Evolutionary conservation across 2,888 invertebrate genomes (phyloP).

Genomic region (Smittia aterrima): DNA sequence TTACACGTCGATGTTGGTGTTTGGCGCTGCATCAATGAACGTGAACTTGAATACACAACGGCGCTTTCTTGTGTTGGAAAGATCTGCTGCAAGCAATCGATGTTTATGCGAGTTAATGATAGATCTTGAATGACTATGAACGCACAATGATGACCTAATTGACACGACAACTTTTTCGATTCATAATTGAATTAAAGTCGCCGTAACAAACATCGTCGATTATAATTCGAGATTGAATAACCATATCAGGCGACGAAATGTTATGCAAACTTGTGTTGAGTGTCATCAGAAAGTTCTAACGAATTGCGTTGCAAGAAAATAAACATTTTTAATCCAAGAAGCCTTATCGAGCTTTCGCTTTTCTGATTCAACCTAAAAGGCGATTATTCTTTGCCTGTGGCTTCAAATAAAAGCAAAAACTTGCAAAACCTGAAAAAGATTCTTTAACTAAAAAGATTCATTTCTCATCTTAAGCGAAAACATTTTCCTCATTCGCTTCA

Average conservation of each 20-base stretch:
- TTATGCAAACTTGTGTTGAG: neutral
- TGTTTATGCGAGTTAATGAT: neutral
- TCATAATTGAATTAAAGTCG: slow-evolving; percentile 12
- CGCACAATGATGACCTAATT: slow-evolving; percentile 1
- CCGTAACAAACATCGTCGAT: neutral
- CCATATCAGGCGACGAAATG: neutral
- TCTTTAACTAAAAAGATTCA: slow-evolving; percentile 8
- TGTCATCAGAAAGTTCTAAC: neutral
- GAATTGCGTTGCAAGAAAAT: neutral
- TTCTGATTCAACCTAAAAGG: neutral
- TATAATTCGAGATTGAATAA: slow-evolving; percentile 12
- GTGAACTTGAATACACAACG: slow-evolving; percentile 14
- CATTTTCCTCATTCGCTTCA: neutral
- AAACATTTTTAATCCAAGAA: neutral
- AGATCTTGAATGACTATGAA: neutral
- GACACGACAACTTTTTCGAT: neutral
- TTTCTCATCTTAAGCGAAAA: slow-evolving; percentile 4
- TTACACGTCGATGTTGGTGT: slow-evolving; percentile 10
- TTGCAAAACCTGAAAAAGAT: slow-evolving; percentile 2
- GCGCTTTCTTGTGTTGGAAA: neutral
- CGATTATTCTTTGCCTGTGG: neutral
- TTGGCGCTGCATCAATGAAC: slow-evolving; percentile 16
- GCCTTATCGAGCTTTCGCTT: neutral
- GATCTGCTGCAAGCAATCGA: neutral
- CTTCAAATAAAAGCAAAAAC: neutral